Evolutionary conservation across 2,113 vertebrate genomes (phyloP), one percentile per base, ranked within the genome.

Genomic region (Nerophis lumbriciformis): DNA sequence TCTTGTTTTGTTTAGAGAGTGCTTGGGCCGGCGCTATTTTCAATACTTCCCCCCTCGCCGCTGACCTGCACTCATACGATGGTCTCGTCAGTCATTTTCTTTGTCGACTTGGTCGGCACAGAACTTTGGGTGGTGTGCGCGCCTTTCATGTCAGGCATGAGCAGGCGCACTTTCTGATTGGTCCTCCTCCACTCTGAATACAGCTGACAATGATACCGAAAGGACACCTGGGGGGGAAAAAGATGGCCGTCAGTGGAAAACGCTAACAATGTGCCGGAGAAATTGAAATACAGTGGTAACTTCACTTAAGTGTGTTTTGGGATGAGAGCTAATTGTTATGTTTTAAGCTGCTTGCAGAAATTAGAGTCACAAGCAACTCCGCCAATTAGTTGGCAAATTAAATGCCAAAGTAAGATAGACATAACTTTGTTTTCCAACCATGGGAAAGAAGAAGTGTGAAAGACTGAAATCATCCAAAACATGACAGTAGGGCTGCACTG

Each of bases 171-270:
- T 72, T 94, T 94, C 91, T 97, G 94, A 89, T 97, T 94, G 88
- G 94, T 96, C 89, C 92, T 91, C 73, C 94, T 88, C 95, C 95
- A 97, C 87, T 96, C 94, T 0, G 93, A 94, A 85, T 95, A 97
- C 61, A 97, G 87, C 93, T 96, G 93, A 90, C 93, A 95, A 80
- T 96, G 94, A 86, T 96, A 96, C 71, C 94, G 94, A 90, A 97
- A 94, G 6, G 94, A 97, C 47, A 96, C 94, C 94, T 95, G 80
- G 69, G 60, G 48, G 9, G 52, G 12, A 21, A 39, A 36, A 54
- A 21, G 65, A 45, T 5, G 42, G 42, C 42, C 6, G n/a, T 42
- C 9, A 38, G 13, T 8, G 14, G 14, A 54, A 52, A 35, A 28
- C 28, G 4, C 28, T 3, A 28, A 28, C 28, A 28, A 28, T 4